A percentile compares a stretch with the other conserved stretches of the same genome.
These are phyloP conservation scores for Xestia xanthographa DNA, from an alignment of 2,888 invertebrate species.

Conservation along the genomic window DNA sequence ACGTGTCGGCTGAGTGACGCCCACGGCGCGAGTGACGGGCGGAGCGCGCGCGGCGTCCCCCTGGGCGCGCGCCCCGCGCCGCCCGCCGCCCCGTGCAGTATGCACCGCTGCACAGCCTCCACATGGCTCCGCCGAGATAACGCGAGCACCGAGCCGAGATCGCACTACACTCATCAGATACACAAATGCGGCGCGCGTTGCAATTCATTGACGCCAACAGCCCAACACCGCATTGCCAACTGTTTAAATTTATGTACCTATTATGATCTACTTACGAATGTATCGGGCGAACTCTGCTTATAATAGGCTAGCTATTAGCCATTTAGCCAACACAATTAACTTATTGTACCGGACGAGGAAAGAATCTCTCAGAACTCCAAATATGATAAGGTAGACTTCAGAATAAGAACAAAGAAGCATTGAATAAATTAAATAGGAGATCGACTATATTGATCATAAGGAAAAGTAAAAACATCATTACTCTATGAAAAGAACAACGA, in stretches of 20 bases:
- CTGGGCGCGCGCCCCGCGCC: constrained; percentile 68
- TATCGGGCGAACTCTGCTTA: constrained; percentile 40
- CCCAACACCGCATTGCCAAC: constrained; percentile 78
- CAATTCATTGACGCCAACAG: constrained; percentile 85
- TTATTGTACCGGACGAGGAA: constrained; percentile 45
- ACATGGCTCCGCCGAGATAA: constrained; percentile 84
- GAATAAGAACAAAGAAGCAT: constrained; percentile 54
- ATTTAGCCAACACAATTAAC: constrained; percentile 48
- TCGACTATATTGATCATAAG: constrained; percentile 33
- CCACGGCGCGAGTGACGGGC: constrained; percentile 81
- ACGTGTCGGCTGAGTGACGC: constrained; percentile 76
- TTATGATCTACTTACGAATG: constrained; percentile 71
- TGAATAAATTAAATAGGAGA: constrained; percentile 55
- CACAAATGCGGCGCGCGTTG: constrained; percentile 73
- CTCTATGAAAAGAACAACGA: constrained; percentile 64
- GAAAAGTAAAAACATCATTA: constrained; percentile 54
- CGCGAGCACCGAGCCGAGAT: constrained; percentile 73
- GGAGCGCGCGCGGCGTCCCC: constrained; percentile 74
- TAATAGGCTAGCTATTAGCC: constrained; percentile 36
- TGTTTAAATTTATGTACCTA: constrained; percentile 76
- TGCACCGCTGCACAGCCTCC: constrained; percentile 87
- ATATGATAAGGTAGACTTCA: constrained; percentile 48
- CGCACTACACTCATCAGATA: constrained; percentile 75
- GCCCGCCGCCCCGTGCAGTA: constrained; percentile 78
- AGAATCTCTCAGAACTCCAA: constrained; percentile 43